A percentile compares a stretch with the other conserved stretches of the same genome.
Conservation (phyloP, 2,888 invertebrate species). For the Alentia gelatinosa region DNA sequence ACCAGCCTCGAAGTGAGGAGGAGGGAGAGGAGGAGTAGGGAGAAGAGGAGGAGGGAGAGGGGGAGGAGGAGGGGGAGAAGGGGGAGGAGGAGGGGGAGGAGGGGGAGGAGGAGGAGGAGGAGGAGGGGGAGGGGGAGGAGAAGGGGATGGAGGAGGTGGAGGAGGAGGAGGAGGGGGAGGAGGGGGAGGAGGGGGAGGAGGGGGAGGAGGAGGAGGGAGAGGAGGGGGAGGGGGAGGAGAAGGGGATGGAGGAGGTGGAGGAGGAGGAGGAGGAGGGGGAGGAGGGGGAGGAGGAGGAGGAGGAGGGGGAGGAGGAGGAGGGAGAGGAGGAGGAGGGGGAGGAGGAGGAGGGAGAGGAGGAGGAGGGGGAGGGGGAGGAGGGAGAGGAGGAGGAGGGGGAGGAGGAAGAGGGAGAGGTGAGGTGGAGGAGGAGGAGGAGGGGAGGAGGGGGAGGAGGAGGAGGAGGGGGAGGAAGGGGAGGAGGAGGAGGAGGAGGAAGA, state of each 20-base stretch:
- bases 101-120: not conserved
- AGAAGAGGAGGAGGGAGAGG: too few species aligned
- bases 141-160: not conserved
- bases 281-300: not conserved
- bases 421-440: not conserved
- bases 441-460: too few species aligned
- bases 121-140: too few species aligned
- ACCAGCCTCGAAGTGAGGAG: too few species aligned
- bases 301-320: not conserved
- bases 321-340: not conserved
- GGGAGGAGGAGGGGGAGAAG: too few species aligned
- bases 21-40: too few species aligned
- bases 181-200: not conserved
- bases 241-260: too few species aligned
- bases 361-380: not conserved
- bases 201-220: not conserved
- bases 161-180: not conserved
- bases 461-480: too few species aligned
- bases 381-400: not conserved
- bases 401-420: not conserved
- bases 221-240: not conserved
- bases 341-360: not conserved
- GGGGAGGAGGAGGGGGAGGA: not conserved
- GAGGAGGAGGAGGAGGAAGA: too few species aligned
- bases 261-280: not conserved